Base-by-base conservation (phyloP, 1,140 invertebrate genomes). In the Ladona fulva region DNA sequence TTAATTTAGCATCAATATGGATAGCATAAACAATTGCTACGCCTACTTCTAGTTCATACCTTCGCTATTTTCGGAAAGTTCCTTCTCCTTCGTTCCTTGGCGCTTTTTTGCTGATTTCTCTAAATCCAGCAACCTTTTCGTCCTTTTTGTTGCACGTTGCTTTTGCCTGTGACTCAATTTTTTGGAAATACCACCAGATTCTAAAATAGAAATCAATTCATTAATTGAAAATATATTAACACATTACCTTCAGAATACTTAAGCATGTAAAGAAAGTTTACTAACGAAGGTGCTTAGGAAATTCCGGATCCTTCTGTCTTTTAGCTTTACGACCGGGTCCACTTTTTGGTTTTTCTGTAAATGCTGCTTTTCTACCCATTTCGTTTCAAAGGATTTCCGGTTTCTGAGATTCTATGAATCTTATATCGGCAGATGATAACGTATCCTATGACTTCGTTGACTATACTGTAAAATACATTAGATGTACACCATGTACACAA, bases 291-390 rank as follows among this genome's bases (percentile, higher is more conserved):
- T 86, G 85, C 80, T 88, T 88, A 80, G 89, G 89, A 83, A 95
- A 92, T 74, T 86, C 86, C 11, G 95, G 95, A 80, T 93, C 89
- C 77, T 90, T 89, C 82, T 96, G 95, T 84, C 96, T 96, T 80
- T 90, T 92, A 0, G 93, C 87, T 86, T 96, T 97, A 79, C 90
- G 89, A 0, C 94, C 95, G 37, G 91, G 93, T 10, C 94, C 95
- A 84, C 90, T 92, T 81, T 94, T 93, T 76, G 89, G 89, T 80
- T 89, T 90, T 52, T 89, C 89, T 81, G 79, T 81, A 83, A 92
- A 96, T 82, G 94, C 93, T 29, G 90, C 93, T 88, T 95, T 96
- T 66, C 95, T 88, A 78, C 95, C 95, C 95, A 97, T 97, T 82
- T 44, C 44, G 66, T 12, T 66, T 66, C 12, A 66, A 66, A 16